Evolutionary conservation across 2,888 invertebrate species (phyloP).

Genomic region (Autographa pulchrina): DNA sequence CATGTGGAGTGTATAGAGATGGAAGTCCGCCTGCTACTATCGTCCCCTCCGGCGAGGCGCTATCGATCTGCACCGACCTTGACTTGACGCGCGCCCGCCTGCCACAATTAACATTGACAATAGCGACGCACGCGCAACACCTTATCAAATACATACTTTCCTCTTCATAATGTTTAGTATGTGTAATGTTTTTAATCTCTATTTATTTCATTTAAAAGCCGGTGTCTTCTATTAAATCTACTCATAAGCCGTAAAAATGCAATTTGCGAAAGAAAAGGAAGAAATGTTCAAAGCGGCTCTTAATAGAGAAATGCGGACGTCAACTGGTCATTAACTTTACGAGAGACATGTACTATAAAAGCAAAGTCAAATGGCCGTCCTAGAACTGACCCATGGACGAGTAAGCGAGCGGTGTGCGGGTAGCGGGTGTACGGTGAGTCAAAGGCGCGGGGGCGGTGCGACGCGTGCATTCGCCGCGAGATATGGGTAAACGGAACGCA

Average conservation of each 20-base stretch:
- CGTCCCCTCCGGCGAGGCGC: constrained; percentile 65
- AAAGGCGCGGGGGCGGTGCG: constrained; percentile 79
- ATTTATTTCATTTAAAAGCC: not conserved
- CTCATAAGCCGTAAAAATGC: not conserved
- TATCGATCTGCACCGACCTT: constrained; percentile 85
- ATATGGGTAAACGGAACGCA: constrained; percentile 88
- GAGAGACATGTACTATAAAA: constrained; percentile 41
- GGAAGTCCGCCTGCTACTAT: constrained; percentile 61
- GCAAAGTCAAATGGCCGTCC: constrained; percentile 72
- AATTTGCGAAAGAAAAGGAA: constrained; percentile 4
- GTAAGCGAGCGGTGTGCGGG: constrained; percentile 62
- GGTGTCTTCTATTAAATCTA: not conserved
- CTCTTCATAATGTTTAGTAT: constrained; percentile 64
- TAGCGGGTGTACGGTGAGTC: constrained; percentile 77
- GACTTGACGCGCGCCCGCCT: constrained; percentile 79
- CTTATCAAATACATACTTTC: constrained; percentile 71
- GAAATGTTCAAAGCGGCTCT: constrained; percentile 13
- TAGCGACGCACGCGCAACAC: constrained; percentile 78
- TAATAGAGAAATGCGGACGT: constrained; percentile 6
- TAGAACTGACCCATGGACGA: constrained; percentile 75
- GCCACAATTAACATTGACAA: constrained; percentile 84
- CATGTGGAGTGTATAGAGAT: constrained; percentile 69
- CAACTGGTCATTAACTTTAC: constrained; percentile 22
- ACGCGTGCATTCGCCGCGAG: constrained; percentile 86
- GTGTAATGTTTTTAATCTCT: not conserved